Evolutionary conservation across 1,140 invertebrate species (phyloP).

Genomic region (Steinernema feltiae): DNA sequence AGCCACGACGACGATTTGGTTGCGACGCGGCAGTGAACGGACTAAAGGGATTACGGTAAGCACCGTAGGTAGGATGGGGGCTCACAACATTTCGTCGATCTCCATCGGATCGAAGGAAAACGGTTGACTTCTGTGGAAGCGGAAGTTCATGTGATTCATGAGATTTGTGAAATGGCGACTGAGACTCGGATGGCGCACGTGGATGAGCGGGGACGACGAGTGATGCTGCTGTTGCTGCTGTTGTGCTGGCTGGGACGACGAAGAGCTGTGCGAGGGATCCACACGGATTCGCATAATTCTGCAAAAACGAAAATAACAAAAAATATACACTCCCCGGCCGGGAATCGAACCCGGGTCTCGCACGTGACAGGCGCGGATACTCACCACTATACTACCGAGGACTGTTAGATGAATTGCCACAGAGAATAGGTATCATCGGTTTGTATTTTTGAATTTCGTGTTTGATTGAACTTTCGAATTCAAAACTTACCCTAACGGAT

Average conservation of each 20-base stretch:
- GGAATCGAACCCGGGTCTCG: slow-evolving; percentile 14
- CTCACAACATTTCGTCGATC: slow-evolving; percentile 12
- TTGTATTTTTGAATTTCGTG: too few species aligned
- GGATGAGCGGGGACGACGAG: not conserved
- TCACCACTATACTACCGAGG: slow-evolving; percentile 15
- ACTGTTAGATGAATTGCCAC: not conserved
- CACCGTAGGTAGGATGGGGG: not conserved
- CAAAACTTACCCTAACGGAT: not conserved
- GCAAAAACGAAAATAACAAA: not conserved
- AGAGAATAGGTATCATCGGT: not conserved
- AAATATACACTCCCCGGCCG: not conserved
- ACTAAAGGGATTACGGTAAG: not conserved
- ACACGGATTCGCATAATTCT: slow-evolving; percentile 7
- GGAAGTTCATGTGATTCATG: slow-evolving; percentile 11
- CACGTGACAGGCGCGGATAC: slow-evolving; percentile 14
- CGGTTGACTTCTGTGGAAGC: slow-evolving; percentile 5
- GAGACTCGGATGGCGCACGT: not conserved
- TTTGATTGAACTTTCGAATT: too few species aligned
- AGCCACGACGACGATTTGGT: not conserved
- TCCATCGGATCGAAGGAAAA: slow-evolving; percentile 2
- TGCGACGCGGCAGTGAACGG: not conserved
- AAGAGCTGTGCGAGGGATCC: not conserved
- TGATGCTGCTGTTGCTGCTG: not conserved
- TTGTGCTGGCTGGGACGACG: not conserved
- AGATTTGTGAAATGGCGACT: slow-evolving; percentile 8